Conservation (phyloP, 2,888 invertebrate genomes). For the Trissoscelio sp. region DNA sequence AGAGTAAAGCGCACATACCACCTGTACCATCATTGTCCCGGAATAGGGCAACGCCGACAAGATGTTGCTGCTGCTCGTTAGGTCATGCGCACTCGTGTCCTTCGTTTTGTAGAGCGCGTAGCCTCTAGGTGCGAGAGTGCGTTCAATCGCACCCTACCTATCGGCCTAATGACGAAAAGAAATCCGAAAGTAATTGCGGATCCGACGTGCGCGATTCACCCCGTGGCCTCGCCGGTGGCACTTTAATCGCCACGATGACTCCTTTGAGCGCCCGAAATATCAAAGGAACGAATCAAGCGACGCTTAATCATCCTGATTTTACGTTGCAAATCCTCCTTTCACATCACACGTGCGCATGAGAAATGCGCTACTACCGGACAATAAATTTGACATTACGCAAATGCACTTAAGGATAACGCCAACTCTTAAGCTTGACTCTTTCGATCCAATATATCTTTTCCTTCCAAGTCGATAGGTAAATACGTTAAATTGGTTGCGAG, state of each 20-base stretch:
- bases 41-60: conserved; percentile 78
- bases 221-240: conserved; percentile 65
- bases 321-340: conserved; percentile 52
- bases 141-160: conserved; percentile 66
- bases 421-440: not conserved
- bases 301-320: conserved; percentile 63
- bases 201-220: conserved; percentile 62
- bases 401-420: conserved; percentile 18
- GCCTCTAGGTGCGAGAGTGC: conserved; percentile 57
- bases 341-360: conserved; percentile 54
- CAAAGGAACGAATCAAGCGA: conserved; percentile 57
- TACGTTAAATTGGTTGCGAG: not conserved
- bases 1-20: conserved; percentile 71
- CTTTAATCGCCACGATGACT: conserved; percentile 60
- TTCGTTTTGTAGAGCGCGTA: conserved; percentile 48
- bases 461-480: conserved; percentile 9
- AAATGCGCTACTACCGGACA: conserved; percentile 51
- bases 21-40: conserved; percentile 80
- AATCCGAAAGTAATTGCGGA: conserved; percentile 75
- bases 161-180: conserved; percentile 74
- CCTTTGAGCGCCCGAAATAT: conserved; percentile 60
- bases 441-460: not conserved
- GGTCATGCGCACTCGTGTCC: conserved; percentile 69
- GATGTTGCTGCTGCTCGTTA: conserved; percentile 72
- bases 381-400: conserved; percentile 46